Percentiles rank a stretch among this genome's conserved stretches.
These are phyloP conservation scores for Perizoma flavofasciatum DNA, from an alignment of 2,888 invertebrate genomes.

Conservation along the genomic window DNA sequence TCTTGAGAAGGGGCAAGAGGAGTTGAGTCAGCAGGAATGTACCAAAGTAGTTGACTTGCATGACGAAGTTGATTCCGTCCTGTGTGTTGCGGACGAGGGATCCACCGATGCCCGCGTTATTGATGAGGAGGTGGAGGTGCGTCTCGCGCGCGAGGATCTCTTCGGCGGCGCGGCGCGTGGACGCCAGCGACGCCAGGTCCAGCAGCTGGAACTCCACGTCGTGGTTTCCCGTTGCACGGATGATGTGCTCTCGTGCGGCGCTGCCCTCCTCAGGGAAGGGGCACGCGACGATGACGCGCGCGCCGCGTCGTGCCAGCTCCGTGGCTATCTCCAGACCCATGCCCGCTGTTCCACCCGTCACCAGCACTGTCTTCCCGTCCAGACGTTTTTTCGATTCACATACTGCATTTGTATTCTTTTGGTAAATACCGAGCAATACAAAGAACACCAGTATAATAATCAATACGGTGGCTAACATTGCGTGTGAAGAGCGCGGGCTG, in stretches of 20 bases:
- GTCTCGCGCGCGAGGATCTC: constrained; percentile 87
- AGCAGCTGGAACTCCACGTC: constrained; percentile 87
- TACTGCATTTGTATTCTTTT: constrained; percentile 30
- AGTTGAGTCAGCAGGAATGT: constrained; percentile 95
- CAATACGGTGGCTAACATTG: constrained; percentile 16
- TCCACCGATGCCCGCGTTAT: constrained; percentile 92
- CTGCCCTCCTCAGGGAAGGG: constrained; percentile 60
- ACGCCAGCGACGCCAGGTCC: constrained; percentile 88
- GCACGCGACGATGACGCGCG: constrained; percentile 62
- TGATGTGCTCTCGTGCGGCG: constrained; percentile 80
- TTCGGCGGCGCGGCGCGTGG: constrained; percentile 90
- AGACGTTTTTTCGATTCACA: constrained; percentile 49
- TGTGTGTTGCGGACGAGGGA: constrained; percentile 73
- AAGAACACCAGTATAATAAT: constrained; percentile 6
- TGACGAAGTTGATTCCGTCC: constrained; percentile 92
- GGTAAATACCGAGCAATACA: constrained; percentile 16
- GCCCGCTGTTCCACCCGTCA: constrained; percentile 67
- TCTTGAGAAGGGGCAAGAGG: constrained; percentile 89
- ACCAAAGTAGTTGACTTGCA: constrained; percentile 96
- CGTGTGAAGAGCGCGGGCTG: constrained; percentile 5
- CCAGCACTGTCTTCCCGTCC: constrained; percentile 51
- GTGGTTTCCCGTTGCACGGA: constrained; percentile 84
- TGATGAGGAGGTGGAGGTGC: constrained; percentile 90
- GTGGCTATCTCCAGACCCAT: constrained; percentile 62
- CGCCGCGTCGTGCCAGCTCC: constrained; percentile 62